Conservation (phyloP, 2,113 vertebrate genomes). For the Hemibagrus wyckioides region DNA sequence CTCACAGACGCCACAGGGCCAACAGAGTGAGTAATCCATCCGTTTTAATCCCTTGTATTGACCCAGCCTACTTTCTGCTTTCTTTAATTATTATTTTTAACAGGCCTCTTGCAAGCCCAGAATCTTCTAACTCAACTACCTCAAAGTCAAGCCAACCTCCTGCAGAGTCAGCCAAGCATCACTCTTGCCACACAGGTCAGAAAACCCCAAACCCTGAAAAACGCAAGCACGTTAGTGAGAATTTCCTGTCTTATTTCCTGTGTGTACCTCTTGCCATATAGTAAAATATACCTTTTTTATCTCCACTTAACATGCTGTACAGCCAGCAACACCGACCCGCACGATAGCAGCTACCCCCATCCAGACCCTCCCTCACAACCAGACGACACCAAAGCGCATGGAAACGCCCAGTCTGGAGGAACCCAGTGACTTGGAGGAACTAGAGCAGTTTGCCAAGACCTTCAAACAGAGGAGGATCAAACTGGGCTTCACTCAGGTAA, state of each 20-base stretch:
- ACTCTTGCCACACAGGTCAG: constrained; percentile 93
- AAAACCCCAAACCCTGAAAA: background rate
- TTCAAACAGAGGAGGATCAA: constrained; percentile 99
- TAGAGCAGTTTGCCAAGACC: constrained; percentile 99
- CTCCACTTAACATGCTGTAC: constrained; percentile 36
- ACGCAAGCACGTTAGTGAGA: background rate
- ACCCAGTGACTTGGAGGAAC: constrained; percentile 98
- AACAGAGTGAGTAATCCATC: constrained; percentile 83
- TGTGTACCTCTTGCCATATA: background rate
- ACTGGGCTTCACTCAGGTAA: constrained; percentile 98
- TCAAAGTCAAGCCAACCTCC: constrained; percentile 99
- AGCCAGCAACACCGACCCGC: constrained; percentile 98
- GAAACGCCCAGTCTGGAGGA: constrained; percentile 97
- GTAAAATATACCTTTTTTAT: background rate
- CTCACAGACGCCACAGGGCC: constrained; percentile 94
- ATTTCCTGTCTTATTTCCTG: background rate
- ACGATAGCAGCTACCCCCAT: constrained; percentile 93
- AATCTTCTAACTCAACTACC: constrained; percentile 99
- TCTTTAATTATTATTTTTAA: constrained; percentile 16
- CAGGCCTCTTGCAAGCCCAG: constrained; percentile 95
- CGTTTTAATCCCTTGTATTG: background rate
- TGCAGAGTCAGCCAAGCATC: constrained; percentile 96
- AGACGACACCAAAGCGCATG: constrained; percentile 95
- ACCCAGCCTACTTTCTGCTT: background rate
- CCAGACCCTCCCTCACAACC: constrained; percentile 92